Evolutionary conservation across 2,113 vertebrate species (phyloP), one percentile per base, ranked within the genome.

Genomic region (Cyanoramphus novaezelandiae): DNA sequence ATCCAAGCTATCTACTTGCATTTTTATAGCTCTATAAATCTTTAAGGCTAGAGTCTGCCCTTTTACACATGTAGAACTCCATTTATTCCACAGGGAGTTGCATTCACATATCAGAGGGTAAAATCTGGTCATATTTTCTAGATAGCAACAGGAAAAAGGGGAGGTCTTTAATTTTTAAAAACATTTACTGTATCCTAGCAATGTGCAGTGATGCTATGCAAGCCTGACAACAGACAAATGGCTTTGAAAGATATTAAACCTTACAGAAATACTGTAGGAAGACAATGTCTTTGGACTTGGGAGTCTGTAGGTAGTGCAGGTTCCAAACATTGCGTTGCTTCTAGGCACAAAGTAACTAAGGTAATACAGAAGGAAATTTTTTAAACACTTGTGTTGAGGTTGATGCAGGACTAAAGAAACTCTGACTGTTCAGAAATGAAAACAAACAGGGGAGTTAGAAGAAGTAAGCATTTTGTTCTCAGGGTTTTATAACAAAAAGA

Each of bases 151-250:
- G 94, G 95, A 95, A 95, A 96, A 97, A 97, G 37, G 57, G 92
- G 92, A 91, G 71, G 94, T 77, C 83, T 82, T 93, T 93, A 47
- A 57, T 84, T 84, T 91, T 81, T 82, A 93, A 95, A 97, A 97
- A 96, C 91, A 97, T 96, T 96, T 93, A 92, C 87, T 49, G 93
- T 97, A 90, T 93, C 94, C 95, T 97, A 97, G 96, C 96, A 97
- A 96, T 93, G 44, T 62, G 49, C 52, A 64, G 81, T 0, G 1
- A 83, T 82, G 90, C 86, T 97, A 83, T 90, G 95, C 88, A 89
- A 91, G 71, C 24, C 47, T 92, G 79, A 92, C 82, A 93, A 78
- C 74, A 95, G 82, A 72, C 33, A 80, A 97, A 91, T 41, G 31
- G 8, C 20, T 86, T 80, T 80, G 24, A 90, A 82, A 88, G 55